Evolutionary conservation across 1,140 invertebrate species (phyloP).

Genomic region (Elymnias hypermnestra): DNA sequence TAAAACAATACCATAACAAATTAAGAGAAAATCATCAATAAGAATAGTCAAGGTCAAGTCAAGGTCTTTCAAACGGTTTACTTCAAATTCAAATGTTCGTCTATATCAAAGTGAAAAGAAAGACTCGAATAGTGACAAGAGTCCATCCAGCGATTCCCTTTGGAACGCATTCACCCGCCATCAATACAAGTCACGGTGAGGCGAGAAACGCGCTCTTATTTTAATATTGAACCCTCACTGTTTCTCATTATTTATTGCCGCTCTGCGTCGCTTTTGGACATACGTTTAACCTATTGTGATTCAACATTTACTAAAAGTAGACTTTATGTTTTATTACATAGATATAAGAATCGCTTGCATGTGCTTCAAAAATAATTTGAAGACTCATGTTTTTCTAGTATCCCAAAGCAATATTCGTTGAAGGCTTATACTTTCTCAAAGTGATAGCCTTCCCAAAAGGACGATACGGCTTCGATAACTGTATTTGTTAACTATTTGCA

Average conservation of each 20-base stretch:
- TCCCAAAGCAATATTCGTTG: conserved; percentile 4
- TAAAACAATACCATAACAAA: too few species aligned
- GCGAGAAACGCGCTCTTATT: background rate
- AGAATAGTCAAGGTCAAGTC: too few species aligned
- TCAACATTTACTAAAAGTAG: background rate
- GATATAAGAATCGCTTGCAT: background rate
- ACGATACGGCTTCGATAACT: too few species aligned
- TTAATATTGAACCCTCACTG: background rate
- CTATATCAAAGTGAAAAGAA: too few species aligned
- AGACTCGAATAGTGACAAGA: too few species aligned
- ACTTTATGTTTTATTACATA: background rate
- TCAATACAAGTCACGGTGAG: background rate
- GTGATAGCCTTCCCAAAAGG: background rate
- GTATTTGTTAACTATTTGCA: too few species aligned
- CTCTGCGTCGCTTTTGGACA: background rate
- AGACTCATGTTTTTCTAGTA: background rate
- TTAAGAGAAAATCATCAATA: too few species aligned
- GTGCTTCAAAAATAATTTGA: background rate
- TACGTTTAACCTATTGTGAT: background rate
- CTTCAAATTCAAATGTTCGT: too few species aligned
- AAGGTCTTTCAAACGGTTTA: too few species aligned
- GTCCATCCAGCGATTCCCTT: too few species aligned
- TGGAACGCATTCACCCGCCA: too few species aligned
- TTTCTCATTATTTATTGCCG: background rate
- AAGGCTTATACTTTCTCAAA: background rate